Percentiles rank a stretch among this genome's conserved stretches.
phyloP scores from a whole-genome alignment of 2,797 vertebrate genomes.

The Dipus sagitta region DNA sequence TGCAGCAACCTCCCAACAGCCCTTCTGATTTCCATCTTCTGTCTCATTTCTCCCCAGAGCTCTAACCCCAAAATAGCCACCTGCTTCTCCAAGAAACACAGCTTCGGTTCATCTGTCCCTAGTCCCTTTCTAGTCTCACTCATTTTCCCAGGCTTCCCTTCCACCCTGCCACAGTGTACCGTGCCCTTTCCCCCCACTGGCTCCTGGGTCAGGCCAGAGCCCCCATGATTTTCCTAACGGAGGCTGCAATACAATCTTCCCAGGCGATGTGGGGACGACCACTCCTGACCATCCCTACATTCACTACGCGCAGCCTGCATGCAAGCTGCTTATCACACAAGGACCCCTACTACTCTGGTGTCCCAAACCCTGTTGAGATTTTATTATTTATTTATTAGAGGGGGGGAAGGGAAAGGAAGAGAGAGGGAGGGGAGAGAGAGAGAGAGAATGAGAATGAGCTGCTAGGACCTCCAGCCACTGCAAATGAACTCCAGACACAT shows the following conservation, averaged over 20 bases:
- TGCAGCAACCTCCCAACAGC: rapidly evolving
- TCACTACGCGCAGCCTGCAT: neutral
- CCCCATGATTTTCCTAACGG: neutral
- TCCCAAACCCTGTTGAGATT: neutral
- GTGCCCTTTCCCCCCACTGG: neutral
- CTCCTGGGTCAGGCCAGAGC: neutral
- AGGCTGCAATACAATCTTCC: neutral
- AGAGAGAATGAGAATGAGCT: too few species aligned
- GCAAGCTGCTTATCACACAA: neutral
- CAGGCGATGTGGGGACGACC: neutral
- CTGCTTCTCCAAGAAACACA: neutral
- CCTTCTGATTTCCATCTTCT: neutral
- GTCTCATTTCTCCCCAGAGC: neutral
- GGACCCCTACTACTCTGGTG: neutral
- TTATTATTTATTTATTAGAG: too few species aligned
- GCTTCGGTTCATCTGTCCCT: neutral
- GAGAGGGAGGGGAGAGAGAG: too few species aligned
- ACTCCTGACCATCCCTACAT: neutral
- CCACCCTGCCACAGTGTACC: neutral
- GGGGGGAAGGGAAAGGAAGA: too few species aligned
- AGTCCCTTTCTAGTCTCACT: neutral
- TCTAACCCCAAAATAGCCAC: neutral
- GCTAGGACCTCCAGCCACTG: too few species aligned
- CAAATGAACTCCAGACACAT: too few species aligned
- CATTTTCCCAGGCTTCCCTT: neutral